Base-by-base conservation (phyloP, 2,888 invertebrate species). In the Macaria liturata region DNA sequence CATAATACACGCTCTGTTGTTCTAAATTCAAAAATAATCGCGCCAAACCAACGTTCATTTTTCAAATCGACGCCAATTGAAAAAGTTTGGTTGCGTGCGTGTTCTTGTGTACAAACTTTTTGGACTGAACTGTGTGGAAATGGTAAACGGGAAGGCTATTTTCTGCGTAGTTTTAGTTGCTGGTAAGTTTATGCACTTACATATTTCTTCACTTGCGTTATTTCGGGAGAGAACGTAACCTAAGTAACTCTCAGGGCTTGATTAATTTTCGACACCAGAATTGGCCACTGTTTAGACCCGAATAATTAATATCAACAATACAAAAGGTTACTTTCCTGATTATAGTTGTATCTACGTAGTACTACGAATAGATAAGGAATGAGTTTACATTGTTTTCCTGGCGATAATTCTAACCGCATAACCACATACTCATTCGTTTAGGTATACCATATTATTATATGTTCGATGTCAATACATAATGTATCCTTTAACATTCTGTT, bases 91-190 rank as follows among this genome's bases (percentile, higher is more conserved):
- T 8, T 9, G 9, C 42, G 42, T 42, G 6, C 4, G 4, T n/a
- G 42, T 42, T 5, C 34, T 37, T 3, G 34, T 37, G 34, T 4
- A 7, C 34, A 37, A n/a, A 5, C 8, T 8, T 53, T 73, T 78
- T 74, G 79, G 78, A 83, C 72, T 72, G 67, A 81, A 85, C 68
- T 70, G 78, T 70, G 80, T 90, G 89, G 89, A 88, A 86, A 91
- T 91, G 90, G 75, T 86, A 83, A 83, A 80, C 88, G 79, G 76
- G 73, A 87, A 80, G 84, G 68, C 84, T 65, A 69, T 88, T 61
- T 74, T 88, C 75, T 88, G 83, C 73, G 75, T 83, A 75, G 75
- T 88, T 72, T 79, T 88, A 74, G 71, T 86, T 72, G 76, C 83
- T 83, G 89, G 90, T 91, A 65, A 88, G 89, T 85, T 65, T 69